Conservation (phyloP, 1,140 invertebrate genomes). For the Drosophila ficusphila region DNA sequence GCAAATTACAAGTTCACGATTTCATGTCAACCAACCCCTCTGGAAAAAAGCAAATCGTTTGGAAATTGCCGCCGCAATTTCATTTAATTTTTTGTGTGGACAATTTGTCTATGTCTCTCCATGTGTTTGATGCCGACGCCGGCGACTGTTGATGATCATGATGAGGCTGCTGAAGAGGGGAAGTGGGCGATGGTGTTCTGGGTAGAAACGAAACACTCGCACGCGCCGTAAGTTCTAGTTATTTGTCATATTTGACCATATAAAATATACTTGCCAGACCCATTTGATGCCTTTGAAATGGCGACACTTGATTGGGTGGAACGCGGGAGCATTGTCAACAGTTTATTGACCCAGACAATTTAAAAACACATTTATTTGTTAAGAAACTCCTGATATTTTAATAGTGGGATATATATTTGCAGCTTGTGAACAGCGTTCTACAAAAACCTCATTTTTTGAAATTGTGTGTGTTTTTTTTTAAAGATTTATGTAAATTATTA, state of each 20-base stretch:
- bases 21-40: slow-evolving; percentile 33
- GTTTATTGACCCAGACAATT: slow-evolving; percentile 71
- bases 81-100: slow-evolving; percentile 52
- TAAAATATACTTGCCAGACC: slow-evolving; percentile 23
- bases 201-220: slow-evolving; percentile 20
- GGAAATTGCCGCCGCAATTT: slow-evolving; percentile 71
- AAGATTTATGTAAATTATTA: too few relatives aligned
- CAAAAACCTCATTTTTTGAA: too few relatives aligned
- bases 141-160: slow-evolving; percentile 31
- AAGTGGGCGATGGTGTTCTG: neutral
- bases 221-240: slow-evolving; percentile 53
- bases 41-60: slow-evolving; percentile 48
- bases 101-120: slow-evolving; percentile 70
- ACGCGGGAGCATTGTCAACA: slow-evolving; percentile 23
- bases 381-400: too few relatives aligned
- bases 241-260: slow-evolving; percentile 50
- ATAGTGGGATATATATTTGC: too few relatives aligned
- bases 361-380: too few relatives aligned
- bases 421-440: too few relatives aligned
- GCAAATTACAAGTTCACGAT: slow-evolving; percentile 78
- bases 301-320: slow-evolving; percentile 45
- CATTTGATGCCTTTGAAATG: slow-evolving; percentile 29
- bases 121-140: slow-evolving; percentile 33
- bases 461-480: too few relatives aligned
- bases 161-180: slow-evolving; percentile 18